Evolutionary conservation across 2,113 vertebrate genomes (phyloP), one percentile per base, ranked within the genome.

Genomic region (Apaloderma vittatum): DNA sequence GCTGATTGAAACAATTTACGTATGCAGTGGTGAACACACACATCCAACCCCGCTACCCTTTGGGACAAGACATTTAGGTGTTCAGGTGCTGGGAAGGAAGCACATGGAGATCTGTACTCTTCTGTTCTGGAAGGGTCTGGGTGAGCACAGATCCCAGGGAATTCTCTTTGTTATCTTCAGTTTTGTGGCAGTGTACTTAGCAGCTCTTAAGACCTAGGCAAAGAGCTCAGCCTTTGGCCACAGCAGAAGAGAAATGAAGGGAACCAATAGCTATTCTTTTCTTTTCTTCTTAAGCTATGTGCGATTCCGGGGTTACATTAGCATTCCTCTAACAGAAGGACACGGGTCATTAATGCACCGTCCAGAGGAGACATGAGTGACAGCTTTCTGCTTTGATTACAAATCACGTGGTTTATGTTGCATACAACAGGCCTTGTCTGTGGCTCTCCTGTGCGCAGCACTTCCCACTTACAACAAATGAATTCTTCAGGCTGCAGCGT

Each of bases 141-240:
- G 8, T 0, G 0, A 89, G 22, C 23, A 55, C 34, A 59, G 57
- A 11, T 49, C 0, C 0, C 32, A 71, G 57, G 30, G 29, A 81
- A 13, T 23, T 54, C 16, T 57, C 46, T 91, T 21, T 74, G 82
- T 74, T 78, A 37, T 74, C 90, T 90, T 88, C 49, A 73, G 7
- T 49, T 76, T 68, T 6, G 30, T 51, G 36, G 21, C 62, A 68
- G 20, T n/a, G 34, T 45, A 49, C 17, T 52, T 52, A 63, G 26
- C 29, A 85, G 49, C 49, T 79, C 49, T 57, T 78, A 83, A 59
- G 14, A 45, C 17, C 22, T 59, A 67, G 26, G 22, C 15, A 68
- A 89, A 83, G 57, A 83, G 71, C 46, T 92, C 85, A 78, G 48
- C 43, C 32, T 89, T 74, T 74, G 46, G 22, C 43, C 11, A 4